Percentiles rank a stretch among this genome's conserved stretches.
Conservation (phyloP, 2,797 vertebrate genomes). For the Eleutherodactylus coqui region DNA sequence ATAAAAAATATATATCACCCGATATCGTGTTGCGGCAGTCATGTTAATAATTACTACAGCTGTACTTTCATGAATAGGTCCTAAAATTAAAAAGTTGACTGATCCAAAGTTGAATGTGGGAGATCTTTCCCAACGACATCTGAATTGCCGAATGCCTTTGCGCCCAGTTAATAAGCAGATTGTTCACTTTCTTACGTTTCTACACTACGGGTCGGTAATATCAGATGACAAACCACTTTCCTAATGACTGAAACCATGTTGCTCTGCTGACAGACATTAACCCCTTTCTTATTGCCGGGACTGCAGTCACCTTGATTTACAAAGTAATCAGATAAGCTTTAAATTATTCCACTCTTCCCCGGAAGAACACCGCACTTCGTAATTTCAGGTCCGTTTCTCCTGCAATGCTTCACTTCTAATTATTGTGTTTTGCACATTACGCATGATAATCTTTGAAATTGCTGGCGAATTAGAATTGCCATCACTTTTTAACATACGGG, state of each 20-base stretch:
- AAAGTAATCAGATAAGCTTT: constrained; percentile 51
- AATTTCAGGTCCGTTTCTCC: constrained; percentile 49
- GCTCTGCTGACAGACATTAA: constrained; percentile 49
- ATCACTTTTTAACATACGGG: constrained; percentile 54
- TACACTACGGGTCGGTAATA: constrained; percentile 29
- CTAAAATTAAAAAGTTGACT: neutral
- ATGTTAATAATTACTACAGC: neutral
- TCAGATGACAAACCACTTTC: constrained; percentile 31
- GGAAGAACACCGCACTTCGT: constrained; percentile 12
- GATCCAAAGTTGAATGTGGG: neutral
- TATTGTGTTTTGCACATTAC: constrained; percentile 49
- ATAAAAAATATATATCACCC: too few relatives aligned
- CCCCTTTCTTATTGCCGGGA: constrained; percentile 38
- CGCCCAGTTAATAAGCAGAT: neutral
- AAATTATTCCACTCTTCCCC: constrained; percentile 49
- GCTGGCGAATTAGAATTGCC: constrained; percentile 48
- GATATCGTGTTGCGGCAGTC: too few relatives aligned
- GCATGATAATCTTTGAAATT: constrained; percentile 51
- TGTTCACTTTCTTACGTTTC: constrained; percentile 27
- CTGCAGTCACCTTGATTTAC: constrained; percentile 44
- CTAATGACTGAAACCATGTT: constrained; percentile 40
- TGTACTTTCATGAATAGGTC: neutral
- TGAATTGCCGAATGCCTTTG: neutral
- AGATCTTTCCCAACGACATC: neutral
- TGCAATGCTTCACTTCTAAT: constrained; percentile 47